Percentiles rank a stretch among this genome's conserved stretches.
Evolutionary conservation across 64 coral and sea anemone genomes (phyloP).

Genomic region (Anthopleura sola): DNA sequence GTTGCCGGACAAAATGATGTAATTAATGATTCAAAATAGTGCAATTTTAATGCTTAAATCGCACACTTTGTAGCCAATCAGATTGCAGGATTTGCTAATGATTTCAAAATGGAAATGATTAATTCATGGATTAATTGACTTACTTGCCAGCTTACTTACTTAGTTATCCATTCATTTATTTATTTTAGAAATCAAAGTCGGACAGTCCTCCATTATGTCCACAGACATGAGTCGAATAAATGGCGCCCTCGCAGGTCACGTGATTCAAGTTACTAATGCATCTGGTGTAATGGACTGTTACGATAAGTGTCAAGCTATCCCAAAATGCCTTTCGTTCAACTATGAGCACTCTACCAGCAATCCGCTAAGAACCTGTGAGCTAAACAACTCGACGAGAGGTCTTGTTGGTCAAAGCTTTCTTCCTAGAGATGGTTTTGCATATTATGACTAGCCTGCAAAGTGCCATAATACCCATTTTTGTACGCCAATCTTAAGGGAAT

Average conservation of each 20-base stretch:
- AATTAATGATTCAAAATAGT: no score
- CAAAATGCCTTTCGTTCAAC: constrained; percentile 32
- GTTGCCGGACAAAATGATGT: no score
- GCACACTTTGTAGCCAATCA: no score
- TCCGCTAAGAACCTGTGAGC: constrained; percentile 3
- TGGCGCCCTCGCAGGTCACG: neutral
- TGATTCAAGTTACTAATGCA: neutral
- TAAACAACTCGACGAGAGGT: constrained; percentile 25
- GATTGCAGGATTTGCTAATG: no score
- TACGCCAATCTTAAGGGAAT: no score
- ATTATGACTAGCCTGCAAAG: constrained; percentile 11
- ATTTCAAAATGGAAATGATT: no score
- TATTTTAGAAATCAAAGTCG: neutral
- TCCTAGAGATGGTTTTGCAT: constrained; percentile 8
- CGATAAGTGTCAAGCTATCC: constrained; percentile 16
- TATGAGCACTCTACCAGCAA: neutral
- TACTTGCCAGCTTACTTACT: no score
- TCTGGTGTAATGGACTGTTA: constrained; percentile 21
- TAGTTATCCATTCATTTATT: neutral
- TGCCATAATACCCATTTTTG: neutral
- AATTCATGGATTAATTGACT: no score
- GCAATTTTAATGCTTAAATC: no score
- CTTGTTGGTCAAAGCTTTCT: neutral
- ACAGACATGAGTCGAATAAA: neutral
- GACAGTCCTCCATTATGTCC: constrained; percentile 5